Evolutionary conservation across 2,888 invertebrate genomes (phyloP), one percentile per base, ranked within the genome.

Genomic region (Oscheius myriophilus): DNA sequence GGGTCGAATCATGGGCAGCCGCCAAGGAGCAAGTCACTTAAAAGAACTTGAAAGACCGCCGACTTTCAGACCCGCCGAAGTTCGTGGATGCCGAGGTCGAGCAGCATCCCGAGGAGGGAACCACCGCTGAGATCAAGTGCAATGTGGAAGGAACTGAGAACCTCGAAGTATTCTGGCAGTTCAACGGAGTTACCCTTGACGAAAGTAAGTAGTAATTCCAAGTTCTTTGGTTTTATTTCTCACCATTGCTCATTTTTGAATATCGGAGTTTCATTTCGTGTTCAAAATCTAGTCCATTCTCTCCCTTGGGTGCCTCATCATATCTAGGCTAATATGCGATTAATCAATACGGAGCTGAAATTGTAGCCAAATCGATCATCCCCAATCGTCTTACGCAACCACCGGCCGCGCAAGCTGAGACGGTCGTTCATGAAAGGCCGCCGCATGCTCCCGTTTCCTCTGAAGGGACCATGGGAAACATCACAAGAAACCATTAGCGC

Each of bases 61-160:
- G 14, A 33, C 25, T 78, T 78, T 58, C 71, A 80, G 82, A 79
- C 62, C 75, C 80, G 14, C 78, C 79, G 43, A 71, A 73, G 42
- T 82, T 82, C 57, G 63, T 81, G 12, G 74, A 81, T 46, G 58
- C 73, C 1, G 57, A 72, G 57, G 53, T 54, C 16, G 75, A 75
- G 16, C 81, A 81, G 58, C 81, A 82, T 61, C 82, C 82, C 7
- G 79, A 80, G 52, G 80, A 81, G 41, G 80, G 80, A 52, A 75
- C 71, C 4, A 66, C 65, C 9, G 82, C 81, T 9, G 72, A 78
- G 67, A 80, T 82, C 52, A 65, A 67, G 11, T 82, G 82, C 62
- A 59, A 74, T 52, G 78, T 81, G 7, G 73, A 71, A 53, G 79
- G 74, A 26, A 59, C 70, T 21, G 72, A 75, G 11, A 53, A 70